Conservation (phyloP, 2,888 invertebrate genomes). For the Elysia crispata region DNA sequence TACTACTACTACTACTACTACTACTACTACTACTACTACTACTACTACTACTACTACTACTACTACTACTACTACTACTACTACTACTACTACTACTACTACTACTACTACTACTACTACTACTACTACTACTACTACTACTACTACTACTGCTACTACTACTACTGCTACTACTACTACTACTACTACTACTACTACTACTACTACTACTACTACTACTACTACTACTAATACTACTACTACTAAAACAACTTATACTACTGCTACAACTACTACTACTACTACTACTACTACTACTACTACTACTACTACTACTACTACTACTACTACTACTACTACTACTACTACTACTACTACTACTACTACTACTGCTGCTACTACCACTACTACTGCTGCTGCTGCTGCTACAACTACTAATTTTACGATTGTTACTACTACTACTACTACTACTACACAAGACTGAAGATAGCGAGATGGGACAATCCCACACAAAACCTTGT, state of each 20-base stretch:
- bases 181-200: background rate
- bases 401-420: too few relatives aligned
- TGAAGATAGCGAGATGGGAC: too few relatives aligned
- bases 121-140: constrained; percentile 33
- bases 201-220: background rate
- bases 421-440: constrained; percentile 1
- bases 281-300: constrained; percentile 1
- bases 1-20: constrained; percentile 41
- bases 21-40: constrained; percentile 34
- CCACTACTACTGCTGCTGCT: too few relatives aligned
- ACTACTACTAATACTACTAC: too few relatives aligned
- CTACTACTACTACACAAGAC: too few relatives aligned
- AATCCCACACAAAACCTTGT: too few relatives aligned
- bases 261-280: background rate
- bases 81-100: constrained; percentile 29
- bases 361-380: constrained; percentile 1
- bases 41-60: constrained; percentile 31
- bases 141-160: constrained; percentile 29
- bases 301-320: constrained; percentile 9
- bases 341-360: constrained; percentile 9
- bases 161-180: background rate
- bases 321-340: constrained; percentile 9
- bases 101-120: constrained; percentile 28
- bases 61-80: constrained; percentile 6
- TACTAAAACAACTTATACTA: too few relatives aligned